Evolutionary conservation across 2,113 vertebrate genomes (phyloP).

Genomic region (Crotalus helleri): DNA sequence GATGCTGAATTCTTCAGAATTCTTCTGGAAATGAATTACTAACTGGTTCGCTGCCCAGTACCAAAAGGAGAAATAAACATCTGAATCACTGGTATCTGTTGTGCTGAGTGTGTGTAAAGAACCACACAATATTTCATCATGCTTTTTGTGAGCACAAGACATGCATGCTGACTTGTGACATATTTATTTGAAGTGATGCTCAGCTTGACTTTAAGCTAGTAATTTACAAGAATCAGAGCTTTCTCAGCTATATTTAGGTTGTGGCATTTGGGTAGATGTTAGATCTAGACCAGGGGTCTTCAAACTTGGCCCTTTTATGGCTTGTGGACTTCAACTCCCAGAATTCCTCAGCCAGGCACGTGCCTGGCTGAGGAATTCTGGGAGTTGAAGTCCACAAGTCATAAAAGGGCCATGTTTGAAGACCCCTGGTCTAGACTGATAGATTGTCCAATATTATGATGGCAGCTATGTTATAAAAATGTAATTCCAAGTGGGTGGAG

Average conservation of each 20-base stretch:
- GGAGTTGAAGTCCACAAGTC: no score
- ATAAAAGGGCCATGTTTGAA: no score
- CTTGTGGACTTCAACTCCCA: no score
- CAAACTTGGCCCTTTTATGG: no score
- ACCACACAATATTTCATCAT: slow-evolving; percentile 52
- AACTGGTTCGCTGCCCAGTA: neutral
- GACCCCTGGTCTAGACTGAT: neutral
- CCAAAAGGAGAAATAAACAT: slow-evolving; percentile 23
- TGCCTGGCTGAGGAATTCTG: no score
- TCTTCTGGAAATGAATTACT: slow-evolving; percentile 29
- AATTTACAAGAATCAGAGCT: slow-evolving; percentile 53
- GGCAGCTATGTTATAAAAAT: slow-evolving; percentile 1
- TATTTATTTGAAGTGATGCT: slow-evolving; percentile 42
- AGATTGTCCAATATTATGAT: neutral
- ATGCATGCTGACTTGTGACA: slow-evolving; percentile 45
- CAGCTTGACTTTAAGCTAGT: slow-evolving; percentile 44
- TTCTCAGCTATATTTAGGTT: slow-evolving; percentile 20
- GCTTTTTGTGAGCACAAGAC: slow-evolving; percentile 50
- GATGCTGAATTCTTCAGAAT: neutral
- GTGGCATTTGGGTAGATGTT: neutral
- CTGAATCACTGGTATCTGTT: neutral
- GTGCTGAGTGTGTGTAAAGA: slow-evolving; percentile 30
- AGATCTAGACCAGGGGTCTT: neutral
- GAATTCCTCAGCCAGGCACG: no score
- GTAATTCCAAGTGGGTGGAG: neutral